These are phyloP conservation scores for Tenthredo notha DNA, from an alignment of 2,888 invertebrate species.

Conservation along the genomic window DNA sequence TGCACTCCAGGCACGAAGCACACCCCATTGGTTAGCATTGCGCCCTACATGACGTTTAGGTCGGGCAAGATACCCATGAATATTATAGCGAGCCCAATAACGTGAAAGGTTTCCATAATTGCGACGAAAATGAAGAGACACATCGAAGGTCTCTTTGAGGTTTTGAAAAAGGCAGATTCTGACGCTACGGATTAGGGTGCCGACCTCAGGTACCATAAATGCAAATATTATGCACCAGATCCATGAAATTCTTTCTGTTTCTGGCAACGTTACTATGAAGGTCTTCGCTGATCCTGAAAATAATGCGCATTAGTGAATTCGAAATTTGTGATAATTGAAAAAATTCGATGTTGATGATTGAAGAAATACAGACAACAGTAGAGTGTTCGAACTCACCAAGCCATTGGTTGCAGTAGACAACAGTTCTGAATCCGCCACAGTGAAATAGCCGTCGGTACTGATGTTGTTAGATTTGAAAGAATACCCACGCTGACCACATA, in stretches of 20 bases:
- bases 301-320: neutral
- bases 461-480: too few species aligned
- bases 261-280: slow-evolving; percentile 89
- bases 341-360: too few species aligned
- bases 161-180: slow-evolving; percentile 96
- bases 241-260: slow-evolving; percentile 94
- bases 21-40: slow-evolving; percentile 97
- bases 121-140: slow-evolving; percentile 86
- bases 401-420: slow-evolving; percentile 91
- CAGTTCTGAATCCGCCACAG: slow-evolving; percentile 79
- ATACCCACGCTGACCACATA: too few species aligned
- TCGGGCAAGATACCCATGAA: slow-evolving; percentile 94
- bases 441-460: too few species aligned
- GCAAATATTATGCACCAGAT: slow-evolving; percentile 95
- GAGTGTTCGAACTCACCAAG: slow-evolving; percentile 86
- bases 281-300: slow-evolving; percentile 90
- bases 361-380: too few species aligned
- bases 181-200: slow-evolving; percentile 90
- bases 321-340: neutral
- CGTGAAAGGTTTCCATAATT: slow-evolving; percentile 93
- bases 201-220: slow-evolving; percentile 93
- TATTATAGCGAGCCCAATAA: slow-evolving; percentile 91
- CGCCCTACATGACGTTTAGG: slow-evolving; percentile 95
- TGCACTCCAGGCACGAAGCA: slow-evolving; percentile 93
- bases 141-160: slow-evolving; percentile 87